These are phyloP conservation scores for Mamestra brassicae DNA, from an alignment of 2,888 invertebrate species.

Conservation along the genomic window DNA sequence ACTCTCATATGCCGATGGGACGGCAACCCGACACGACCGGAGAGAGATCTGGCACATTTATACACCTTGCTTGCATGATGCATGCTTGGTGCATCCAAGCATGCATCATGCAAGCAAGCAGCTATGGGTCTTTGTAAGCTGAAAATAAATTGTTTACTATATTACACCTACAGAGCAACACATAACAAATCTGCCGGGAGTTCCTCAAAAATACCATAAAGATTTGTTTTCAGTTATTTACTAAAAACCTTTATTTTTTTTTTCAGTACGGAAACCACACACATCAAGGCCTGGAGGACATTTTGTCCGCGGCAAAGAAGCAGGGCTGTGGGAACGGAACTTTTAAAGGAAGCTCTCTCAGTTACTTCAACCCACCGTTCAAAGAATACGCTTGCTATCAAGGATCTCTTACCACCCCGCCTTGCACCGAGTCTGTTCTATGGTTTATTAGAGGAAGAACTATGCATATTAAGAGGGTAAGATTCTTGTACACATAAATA, in stretches of 20 bases:
- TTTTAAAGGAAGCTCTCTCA: slow-evolving; percentile 64
- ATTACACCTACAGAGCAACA: too few relatives aligned
- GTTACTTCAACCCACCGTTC: slow-evolving; percentile 77
- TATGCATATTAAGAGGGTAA: slow-evolving; percentile 77
- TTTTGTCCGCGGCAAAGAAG: slow-evolving; percentile 63
- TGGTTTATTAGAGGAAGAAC: slow-evolving; percentile 81
- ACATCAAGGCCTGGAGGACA: slow-evolving; percentile 71
- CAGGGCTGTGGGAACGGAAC: slow-evolving; percentile 35
- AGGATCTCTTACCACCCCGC: slow-evolving; percentile 81
- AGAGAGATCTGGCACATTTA: too few relatives aligned
- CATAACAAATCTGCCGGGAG: too few relatives aligned
- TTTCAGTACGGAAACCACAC: slow-evolving; percentile 77
- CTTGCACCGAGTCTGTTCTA: slow-evolving; percentile 81
- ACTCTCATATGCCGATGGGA: too few relatives aligned
- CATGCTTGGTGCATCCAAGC: too few relatives aligned
- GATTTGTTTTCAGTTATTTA: too few relatives aligned
- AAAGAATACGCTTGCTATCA: slow-evolving; percentile 81
- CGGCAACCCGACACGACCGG: too few relatives aligned
- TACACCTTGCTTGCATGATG: too few relatives aligned
- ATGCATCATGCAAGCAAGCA: too few relatives aligned
- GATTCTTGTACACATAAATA: slow-evolving; percentile 18
- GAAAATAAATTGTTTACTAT: too few relatives aligned
- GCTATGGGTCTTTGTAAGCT: too few relatives aligned
- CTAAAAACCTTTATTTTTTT: slow-evolving; percentile 1
- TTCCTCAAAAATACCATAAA: too few relatives aligned